A percentile compares a stretch with the other conserved stretches of the same genome.
Conservation (phyloP, 2,797 vertebrate species). For the Naso thynnoides region DNA sequence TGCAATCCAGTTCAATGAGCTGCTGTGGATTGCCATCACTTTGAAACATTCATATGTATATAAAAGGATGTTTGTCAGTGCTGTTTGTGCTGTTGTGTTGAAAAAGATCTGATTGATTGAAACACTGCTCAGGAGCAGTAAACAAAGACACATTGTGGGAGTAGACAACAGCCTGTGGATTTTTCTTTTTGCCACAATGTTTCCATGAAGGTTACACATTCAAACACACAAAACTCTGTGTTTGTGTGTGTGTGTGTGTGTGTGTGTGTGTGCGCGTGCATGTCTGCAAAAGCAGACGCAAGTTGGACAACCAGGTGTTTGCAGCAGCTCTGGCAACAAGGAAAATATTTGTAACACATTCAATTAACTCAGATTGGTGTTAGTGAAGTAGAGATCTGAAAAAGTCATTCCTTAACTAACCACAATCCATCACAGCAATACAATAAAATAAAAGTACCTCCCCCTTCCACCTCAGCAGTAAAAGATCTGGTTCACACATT, state of each 20-base stretch:
- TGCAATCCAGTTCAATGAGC: not conserved
- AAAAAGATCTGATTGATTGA: not conserved
- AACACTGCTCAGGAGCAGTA: not conserved
- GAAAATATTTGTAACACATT: constrained; percentile 20
- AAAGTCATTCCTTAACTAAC: constrained; percentile 4
- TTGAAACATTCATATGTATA: not conserved
- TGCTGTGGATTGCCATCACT: not conserved
- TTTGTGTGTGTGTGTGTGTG: too few species aligned
- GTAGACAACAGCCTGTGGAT: not conserved
- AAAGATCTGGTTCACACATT: constrained; percentile 48
- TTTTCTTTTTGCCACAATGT: not conserved
- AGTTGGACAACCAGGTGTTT: not conserved
- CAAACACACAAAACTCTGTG: not conserved
- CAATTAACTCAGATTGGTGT: constrained; percentile 17
- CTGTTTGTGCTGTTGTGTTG: not conserved
- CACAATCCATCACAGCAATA: constrained; percentile 29
- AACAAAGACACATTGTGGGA: not conserved
- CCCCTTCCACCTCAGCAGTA: constrained; percentile 29
- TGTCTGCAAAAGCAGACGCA: not conserved
- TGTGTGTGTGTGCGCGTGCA: too few species aligned
- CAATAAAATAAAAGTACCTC: constrained; percentile 12
- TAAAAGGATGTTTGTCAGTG: not conserved
- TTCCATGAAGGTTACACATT: not conserved
- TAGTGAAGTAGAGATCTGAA: constrained; percentile 37
- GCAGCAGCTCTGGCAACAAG: not conserved